These are phyloP conservation scores for Himalopsyche kuldschensis DNA, from an alignment of 2,888 invertebrate genomes.

Conservation along the genomic window DNA sequence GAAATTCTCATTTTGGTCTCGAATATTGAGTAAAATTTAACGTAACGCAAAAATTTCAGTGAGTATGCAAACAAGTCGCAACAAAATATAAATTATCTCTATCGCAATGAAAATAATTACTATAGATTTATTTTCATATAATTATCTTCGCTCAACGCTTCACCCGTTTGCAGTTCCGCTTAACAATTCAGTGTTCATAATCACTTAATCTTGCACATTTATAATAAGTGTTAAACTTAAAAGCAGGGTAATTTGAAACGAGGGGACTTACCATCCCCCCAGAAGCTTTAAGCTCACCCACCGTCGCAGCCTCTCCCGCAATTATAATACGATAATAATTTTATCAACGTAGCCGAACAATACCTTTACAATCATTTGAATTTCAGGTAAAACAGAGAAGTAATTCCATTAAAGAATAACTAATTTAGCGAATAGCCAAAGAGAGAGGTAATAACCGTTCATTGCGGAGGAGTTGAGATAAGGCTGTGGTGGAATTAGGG, in stretches of 20 bases:
- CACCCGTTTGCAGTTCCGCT: background rate
- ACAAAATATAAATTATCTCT: too few relatives aligned
- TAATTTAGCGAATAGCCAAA: slow-evolving; percentile 27
- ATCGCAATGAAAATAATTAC: too few relatives aligned
- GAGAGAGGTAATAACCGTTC: slow-evolving; percentile 19
- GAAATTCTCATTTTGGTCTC: too few relatives aligned
- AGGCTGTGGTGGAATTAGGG: background rate
- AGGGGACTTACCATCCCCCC: background rate
- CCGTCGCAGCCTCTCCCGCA: background rate
- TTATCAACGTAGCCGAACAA: background rate
- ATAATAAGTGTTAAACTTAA: background rate
- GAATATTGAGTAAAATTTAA: too few relatives aligned
- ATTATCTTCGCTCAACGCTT: background rate
- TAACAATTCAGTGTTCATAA: background rate
- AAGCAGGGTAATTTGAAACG: background rate
- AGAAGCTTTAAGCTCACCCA: background rate
- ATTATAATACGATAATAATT: background rate
- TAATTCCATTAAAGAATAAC: slow-evolving; percentile 31
- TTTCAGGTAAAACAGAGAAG: slow-evolving; percentile 13
- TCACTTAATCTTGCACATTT: background rate
- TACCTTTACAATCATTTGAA: background rate
- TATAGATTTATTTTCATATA: background rate
- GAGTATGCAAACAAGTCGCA: too few relatives aligned
- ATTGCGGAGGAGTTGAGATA: slow-evolving; percentile 7
- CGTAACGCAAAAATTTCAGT: too few relatives aligned